Base-by-base conservation (phyloP, 2,888 invertebrate genomes). In the Tetramorium bicarinatum region DNA sequence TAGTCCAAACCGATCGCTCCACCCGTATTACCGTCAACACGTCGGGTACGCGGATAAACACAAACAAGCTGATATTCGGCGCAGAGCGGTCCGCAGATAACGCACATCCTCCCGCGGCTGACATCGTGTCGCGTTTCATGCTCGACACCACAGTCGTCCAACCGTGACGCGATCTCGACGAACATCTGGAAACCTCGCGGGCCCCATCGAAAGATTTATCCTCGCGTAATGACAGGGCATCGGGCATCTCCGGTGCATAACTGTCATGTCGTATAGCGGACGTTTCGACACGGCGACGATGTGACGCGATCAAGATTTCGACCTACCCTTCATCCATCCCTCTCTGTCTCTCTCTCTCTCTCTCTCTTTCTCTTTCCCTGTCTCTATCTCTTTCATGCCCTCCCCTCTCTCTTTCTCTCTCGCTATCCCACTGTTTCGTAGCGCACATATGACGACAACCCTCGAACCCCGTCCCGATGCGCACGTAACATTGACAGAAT, bases 291-390 rank as follows among this genome's bases (percentile, higher is more conserved):
- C 52, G 77, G 72, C 85, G 80, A 79, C 86, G 87, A 86, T 84
- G 81, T 72, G 91, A 89, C 91, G 79, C 87, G 91, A 91, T 91
- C 90, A 91, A 91, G 91, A 91, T 91, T 87, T 89, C 88, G 86
- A 77, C 71, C 80, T 67, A 44, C 64, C 56, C 79, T 79, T 82
- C 79, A 71, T 64, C 56, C 13, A 44, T 34, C 61, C 44, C 56
- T n/a, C 29, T 61, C 64, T 38, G 52, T 7, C n/a, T n/a, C n/a
- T 25, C 25, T 25, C 25, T 25, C 25, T 25, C 25, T 25, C 41
- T 29, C 34, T 15, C 38, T 74, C 38, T 74, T 49, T 69, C 56
- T 34, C 29, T 34, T 34, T 34, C 4, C 29, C 29, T 34, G 4
- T 34, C 29, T 34, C 29, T 34, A 4, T 34, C 29, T 34, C 29